Evolutionary conservation across 2,797 vertebrate species (phyloP).

Genomic region (Sebastes hopkinsi): DNA sequence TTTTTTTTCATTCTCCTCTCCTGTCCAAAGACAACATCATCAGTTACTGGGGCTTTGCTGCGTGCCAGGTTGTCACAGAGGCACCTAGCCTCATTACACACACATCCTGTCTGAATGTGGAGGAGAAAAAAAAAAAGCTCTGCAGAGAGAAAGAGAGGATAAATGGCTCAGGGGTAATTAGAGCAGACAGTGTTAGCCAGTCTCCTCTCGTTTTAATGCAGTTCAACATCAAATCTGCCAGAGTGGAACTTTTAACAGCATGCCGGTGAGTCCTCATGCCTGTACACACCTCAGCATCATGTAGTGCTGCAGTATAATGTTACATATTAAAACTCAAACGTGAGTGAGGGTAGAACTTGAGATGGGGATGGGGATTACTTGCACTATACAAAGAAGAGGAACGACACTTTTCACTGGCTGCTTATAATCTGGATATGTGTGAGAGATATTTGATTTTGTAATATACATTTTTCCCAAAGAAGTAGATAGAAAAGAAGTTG

Average conservation of each 20-base stretch:
- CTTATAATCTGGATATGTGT: neutral
- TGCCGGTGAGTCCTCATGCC: slow-evolving; percentile 48
- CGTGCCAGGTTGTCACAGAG: slow-evolving; percentile 64
- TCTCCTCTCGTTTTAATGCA: slow-evolving; percentile 44
- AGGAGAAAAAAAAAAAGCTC: slow-evolving; percentile 24
- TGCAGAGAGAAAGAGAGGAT: slow-evolving; percentile 47
- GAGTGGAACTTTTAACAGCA: slow-evolving; percentile 71
- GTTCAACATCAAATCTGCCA: slow-evolving; percentile 34
- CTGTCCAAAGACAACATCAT: slow-evolving; percentile 29
- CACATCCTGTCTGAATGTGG: slow-evolving; percentile 49
- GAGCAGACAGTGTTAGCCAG: slow-evolving; percentile 56
- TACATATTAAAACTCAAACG: slow-evolving; percentile 73
- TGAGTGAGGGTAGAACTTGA: slow-evolving; percentile 51
- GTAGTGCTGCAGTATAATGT: slow-evolving; percentile 78
- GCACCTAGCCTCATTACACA: slow-evolving; percentile 70
- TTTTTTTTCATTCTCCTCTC: neutral
- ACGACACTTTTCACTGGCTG: neutral
- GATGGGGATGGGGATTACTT: neutral
- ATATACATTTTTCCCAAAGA: neutral
- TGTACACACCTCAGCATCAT: slow-evolving; percentile 41
- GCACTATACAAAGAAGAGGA: neutral
- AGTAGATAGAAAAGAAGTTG: neutral
- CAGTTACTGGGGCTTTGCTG: slow-evolving; percentile 51
- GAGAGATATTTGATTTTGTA: neutral
- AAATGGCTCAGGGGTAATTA: slow-evolving; percentile 69